Evolutionary conservation across 2,797 vertebrate species (phyloP), one percentile per base, ranked within the genome.

Genomic region (Emys orbicularis): DNA sequence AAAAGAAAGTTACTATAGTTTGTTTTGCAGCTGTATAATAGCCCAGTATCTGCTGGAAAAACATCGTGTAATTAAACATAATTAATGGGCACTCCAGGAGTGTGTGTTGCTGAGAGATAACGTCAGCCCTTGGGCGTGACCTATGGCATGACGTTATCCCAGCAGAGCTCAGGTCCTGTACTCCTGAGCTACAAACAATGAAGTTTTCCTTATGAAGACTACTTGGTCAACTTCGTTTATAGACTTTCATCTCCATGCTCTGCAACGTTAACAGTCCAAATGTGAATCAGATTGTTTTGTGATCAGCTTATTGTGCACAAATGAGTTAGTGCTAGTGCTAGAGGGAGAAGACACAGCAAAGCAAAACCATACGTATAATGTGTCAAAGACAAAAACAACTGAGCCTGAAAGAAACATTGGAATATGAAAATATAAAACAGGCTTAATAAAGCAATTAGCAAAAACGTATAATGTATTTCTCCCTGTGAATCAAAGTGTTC

Each of bases 11-110:
- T 57, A 21, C 91, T 95, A 87, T 19, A 88, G 61, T 93, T 96
- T 96, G 90, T 96, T 96, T 98, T 31, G 5, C 90, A 97, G 97
- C 92, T 97, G 77, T 92, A 94, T 94, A 97, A 94, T 91, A 97
- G 83, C 76, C 83, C 86, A 95, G 65, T 90, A 97, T 93, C 94
- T 93, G 92, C 92, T 96, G 95, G 95, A 98, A 98, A 95, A 96
- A 97, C 91, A 96, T 97, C 94, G 97, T 95, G 95, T 96, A 98
- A 98, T 98, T 98, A 98, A 97, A 95, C 96, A 96, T 97, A 98
- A 98, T 98, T 98, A 98, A 98, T 98, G 98, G 92, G 93, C 81
- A 95, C 79, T 81, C 87, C 77, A 90, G 94, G 93, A 98, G 89
- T 57, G 76, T 96, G 87, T 98, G 96, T 87, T 94, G 88, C 93